phyloP scores from a whole-genome alignment of 2,113 vertebrate species.

The Elanus axillaris region DNA sequence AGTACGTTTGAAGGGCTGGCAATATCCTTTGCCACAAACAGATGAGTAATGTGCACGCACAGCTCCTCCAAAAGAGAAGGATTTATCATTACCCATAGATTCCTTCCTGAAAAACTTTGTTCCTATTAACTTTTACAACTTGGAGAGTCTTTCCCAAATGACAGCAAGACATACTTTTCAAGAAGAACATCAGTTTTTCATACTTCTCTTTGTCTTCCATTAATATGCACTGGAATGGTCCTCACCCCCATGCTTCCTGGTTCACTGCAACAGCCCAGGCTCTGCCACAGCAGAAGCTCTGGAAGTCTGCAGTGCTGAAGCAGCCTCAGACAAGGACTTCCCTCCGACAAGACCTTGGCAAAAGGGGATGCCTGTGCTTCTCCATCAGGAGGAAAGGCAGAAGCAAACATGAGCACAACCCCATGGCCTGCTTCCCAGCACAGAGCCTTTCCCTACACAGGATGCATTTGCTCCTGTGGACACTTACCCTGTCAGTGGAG shows the following conservation, averaged over 20 bases:
- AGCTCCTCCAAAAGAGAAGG: neutral
- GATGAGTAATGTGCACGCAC: neutral
- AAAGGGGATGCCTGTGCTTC: neutral
- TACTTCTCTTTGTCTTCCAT: neutral
- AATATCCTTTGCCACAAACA: neutral
- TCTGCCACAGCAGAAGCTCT: neutral
- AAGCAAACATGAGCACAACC: neutral
- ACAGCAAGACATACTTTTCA: neutral
- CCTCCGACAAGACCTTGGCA: neutral
- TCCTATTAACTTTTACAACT: neutral
- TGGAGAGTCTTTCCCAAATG: neutral
- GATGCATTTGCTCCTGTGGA: neutral
- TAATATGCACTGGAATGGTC: accelerated
- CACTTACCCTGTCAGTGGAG: neutral
- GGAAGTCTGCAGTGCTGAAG: neutral
- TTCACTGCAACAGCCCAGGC: neutral
- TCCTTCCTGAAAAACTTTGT: neutral
- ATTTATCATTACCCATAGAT: neutral
- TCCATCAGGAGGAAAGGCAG: neutral
- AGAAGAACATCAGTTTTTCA: neutral
- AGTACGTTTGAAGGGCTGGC: neutral
- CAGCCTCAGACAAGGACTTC: neutral
- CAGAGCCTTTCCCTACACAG: neutral
- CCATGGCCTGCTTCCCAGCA: neutral
- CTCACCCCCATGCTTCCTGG: neutral